Evolutionary conservation across 2,113 vertebrate species (phyloP).

Genomic region (Planiliza haematocheilus): DNA sequence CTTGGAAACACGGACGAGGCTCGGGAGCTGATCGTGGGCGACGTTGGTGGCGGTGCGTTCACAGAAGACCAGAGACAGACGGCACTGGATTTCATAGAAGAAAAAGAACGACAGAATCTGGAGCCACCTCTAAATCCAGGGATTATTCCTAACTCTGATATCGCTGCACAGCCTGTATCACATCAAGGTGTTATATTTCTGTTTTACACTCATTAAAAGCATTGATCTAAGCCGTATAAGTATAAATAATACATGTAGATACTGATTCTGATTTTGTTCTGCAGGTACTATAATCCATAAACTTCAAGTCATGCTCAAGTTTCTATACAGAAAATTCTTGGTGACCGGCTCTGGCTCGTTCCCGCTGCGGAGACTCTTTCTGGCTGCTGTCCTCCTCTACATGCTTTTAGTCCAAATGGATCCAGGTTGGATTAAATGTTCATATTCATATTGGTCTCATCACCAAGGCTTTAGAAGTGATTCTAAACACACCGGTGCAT

Average conservation of each 20-base stretch:
- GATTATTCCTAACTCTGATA: constrained; percentile 3
- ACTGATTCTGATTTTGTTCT: constrained; percentile 11
- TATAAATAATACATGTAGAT: background rate
- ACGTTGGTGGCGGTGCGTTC: constrained; percentile 72
- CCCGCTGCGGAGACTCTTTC: constrained; percentile 83
- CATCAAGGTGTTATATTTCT: constrained; percentile 65
- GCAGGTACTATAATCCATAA: constrained; percentile 82
- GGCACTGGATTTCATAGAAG: constrained; percentile 70
- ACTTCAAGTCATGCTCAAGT: constrained; percentile 75
- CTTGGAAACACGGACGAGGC: constrained; percentile 84
- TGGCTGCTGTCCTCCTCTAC: constrained; percentile 87
- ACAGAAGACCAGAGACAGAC: constrained; percentile 78
- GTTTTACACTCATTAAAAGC: background rate
- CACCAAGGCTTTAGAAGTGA: background rate
- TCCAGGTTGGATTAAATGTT: constrained; percentile 82
- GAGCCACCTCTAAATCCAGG: constrained; percentile 6
- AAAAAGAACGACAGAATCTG: constrained; percentile 58
- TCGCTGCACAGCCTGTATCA: background rate
- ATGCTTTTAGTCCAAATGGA: constrained; percentile 89
- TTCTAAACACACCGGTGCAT: background rate
- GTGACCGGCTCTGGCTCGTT: constrained; percentile 71
- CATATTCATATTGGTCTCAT: background rate
- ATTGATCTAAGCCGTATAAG: background rate
- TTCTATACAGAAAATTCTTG: constrained; percentile 82
- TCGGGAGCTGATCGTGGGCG: constrained; percentile 78